Evolutionary conservation across 2,888 invertebrate genomes (phyloP), one percentile per base, ranked within the genome.

Genomic region (Drosophila borealis): DNA sequence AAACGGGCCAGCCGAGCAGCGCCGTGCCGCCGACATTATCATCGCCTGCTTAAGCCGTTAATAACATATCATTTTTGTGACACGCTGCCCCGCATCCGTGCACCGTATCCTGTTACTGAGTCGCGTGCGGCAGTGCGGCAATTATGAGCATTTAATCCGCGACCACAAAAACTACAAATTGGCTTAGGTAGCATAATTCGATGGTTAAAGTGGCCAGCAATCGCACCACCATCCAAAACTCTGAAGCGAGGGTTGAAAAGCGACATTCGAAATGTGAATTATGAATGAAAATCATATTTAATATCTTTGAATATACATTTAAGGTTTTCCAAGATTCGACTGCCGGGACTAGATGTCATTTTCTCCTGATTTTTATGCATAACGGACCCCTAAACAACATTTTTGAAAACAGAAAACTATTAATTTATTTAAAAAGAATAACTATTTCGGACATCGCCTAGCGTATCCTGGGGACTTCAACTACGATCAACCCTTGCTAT

Each of bases 91-190:
- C 60, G 64, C 46, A 48, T 48, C 17, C 54, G 72, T 62, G 55
- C 49, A 3, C 5, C 49, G 66, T 81, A 87, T 84, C 84, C 70
- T 56, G 80, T 87, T 87, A 73, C 84, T 42, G 45, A 21, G 81
- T 74, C 84, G 87, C 84, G 84, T 85, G 84, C 63, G 29, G 34
- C 45, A 25, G 19, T 65, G 64, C 67, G 51, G 68, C 85, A 89
- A 90, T 90, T 90, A 89, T 87, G 88, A 81, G 87, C 79, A 87
- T 81, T 90, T 89, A 90, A 89, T 90, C 90, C 81, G 62, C 67
- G 78, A 80, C 88, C 84, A 76, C 89, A 84, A 80, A 72, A 81
- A 80, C 79, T 86, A 80, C 76, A 76, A 85, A 86, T 83, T 83
- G 78, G 83, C 59, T 78, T 65, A 78, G 67, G 56, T 39, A 54